phyloP scores from a whole-genome alignment of 2,888 invertebrate genomes.

The Aelia acuminata region DNA sequence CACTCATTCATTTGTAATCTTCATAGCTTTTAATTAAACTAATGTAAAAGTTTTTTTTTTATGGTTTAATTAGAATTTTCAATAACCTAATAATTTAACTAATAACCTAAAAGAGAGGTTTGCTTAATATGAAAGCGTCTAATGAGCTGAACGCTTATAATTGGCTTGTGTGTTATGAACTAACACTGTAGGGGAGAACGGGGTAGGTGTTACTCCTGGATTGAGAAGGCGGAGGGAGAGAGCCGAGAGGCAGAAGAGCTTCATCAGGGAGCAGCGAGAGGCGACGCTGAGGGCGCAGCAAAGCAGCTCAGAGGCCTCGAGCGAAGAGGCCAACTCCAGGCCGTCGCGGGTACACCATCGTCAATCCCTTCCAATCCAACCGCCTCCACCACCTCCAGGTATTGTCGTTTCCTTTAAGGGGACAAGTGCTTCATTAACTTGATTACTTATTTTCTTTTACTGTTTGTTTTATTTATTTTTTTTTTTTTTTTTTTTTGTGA shows the following conservation, averaged over 20 bases:
- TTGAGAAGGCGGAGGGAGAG: slow-evolving; percentile 81
- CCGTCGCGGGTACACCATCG: slow-evolving; percentile 7
- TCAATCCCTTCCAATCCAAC: slow-evolving; percentile 10
- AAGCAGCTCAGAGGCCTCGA: slow-evolving; percentile 46
- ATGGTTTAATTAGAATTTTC: not conserved
- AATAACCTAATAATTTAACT: slow-evolving; percentile 27
- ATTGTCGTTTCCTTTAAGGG: not conserved
- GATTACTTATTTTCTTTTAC: not conserved
- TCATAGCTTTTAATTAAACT: not conserved
- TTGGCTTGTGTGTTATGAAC: slow-evolving; percentile 53
- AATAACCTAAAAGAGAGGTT: not conserved
- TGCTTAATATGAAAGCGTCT: slow-evolving; percentile 7
- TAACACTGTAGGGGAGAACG: slow-evolving; percentile 66
- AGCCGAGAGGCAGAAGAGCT: slow-evolving; percentile 87
- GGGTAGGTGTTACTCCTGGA: slow-evolving; percentile 86
- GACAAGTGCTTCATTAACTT: not conserved
- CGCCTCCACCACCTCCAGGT: slow-evolving; percentile 44
- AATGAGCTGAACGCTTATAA: slow-evolving; percentile 57
- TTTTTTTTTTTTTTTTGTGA: no score
- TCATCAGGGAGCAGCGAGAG: slow-evolving; percentile 80
- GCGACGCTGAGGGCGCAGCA: slow-evolving; percentile 51
- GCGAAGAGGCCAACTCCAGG: slow-evolving; percentile 36
- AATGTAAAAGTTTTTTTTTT: slow-evolving; percentile 39
- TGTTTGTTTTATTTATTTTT: no score
- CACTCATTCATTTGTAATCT: not conserved